Base-by-base conservation (phyloP, 2,888 invertebrate species). In the Parnassius smintheus region DNA sequence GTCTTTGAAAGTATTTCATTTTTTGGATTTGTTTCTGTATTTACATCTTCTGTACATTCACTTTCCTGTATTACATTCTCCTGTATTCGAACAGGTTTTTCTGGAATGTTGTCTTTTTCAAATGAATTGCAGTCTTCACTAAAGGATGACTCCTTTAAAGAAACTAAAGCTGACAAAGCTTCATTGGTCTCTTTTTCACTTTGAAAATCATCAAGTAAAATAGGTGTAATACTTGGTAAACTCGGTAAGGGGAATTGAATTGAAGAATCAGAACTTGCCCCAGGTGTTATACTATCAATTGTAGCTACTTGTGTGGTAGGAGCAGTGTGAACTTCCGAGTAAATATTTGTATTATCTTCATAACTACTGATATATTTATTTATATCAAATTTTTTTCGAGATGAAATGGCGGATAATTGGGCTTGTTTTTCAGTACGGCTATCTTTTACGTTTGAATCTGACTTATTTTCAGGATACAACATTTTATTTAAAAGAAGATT, bases 401-500 rank as follows among this genome's bases (percentile, higher is more conserved):
- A 35, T 35, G 35, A 35, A 35, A 7, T 35, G 4, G 4, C 35
- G 35, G 35, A 35, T 35, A 35, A 35, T 3, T 35, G 35, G 35
- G 0, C 35, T 35, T 4, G 35, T 35, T 35, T 35, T 35, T 4
- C 35, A 35, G 35, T 35, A 35, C 35, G 35, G 7, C 35, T 35
- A 35, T 35, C 35, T 35, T 35, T 3, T 7, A 4, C 35, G 35
- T 35, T 35, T 35, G 35, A 7, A 35, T 35, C 7, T 35, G 35
- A 35, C 7, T 4, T 4, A 4, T 35, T 35, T 35, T 35, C 35
- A 35, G 35, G 35, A 35, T 35, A 35, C 7, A 35, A 9, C 50
- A 61, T n/a, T 35, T 59, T 58, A 9, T 59, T 41, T 12, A 61
- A 53, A 22, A 78, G 70, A 46, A 70, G 64, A 2, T 59, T 11